Percentiles rank a stretch among this genome's conserved stretches.
These are phyloP conservation scores for Garra rufa DNA, from an alignment of 2,113 vertebrate genomes.

Conservation along the genomic window DNA sequence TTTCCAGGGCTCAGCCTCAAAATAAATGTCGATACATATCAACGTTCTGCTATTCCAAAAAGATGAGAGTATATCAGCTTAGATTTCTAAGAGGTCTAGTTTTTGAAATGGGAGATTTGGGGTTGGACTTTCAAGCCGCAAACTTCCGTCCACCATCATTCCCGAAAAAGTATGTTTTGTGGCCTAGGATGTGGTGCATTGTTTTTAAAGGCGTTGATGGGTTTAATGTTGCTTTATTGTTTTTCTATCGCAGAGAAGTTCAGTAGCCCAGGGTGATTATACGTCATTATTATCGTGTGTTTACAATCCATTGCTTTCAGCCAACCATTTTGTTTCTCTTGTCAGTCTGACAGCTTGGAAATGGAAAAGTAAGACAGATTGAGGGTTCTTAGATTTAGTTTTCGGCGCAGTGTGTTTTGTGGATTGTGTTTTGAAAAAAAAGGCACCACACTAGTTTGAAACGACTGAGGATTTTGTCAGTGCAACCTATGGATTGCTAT, in stretches of 20 bases:
- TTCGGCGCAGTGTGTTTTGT: slow-evolving; percentile 61
- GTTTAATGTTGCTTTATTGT: slow-evolving; percentile 48
- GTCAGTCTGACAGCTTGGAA: slow-evolving; percentile 57
- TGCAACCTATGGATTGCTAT: slow-evolving; percentile 84
- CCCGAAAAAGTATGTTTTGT: slow-evolving; percentile 35
- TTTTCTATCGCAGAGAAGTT: slow-evolving; percentile 24
- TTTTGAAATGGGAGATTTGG: slow-evolving; percentile 65
- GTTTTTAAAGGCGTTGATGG: slow-evolving; percentile 27
- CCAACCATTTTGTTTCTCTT: slow-evolving; percentile 67
- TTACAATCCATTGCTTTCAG: slow-evolving; percentile 57
- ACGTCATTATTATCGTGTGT: slow-evolving; percentile 41
- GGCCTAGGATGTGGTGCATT: slow-evolving; percentile 70
- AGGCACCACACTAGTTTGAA: slow-evolving; percentile 66
- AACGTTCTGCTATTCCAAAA: slow-evolving; percentile 66
- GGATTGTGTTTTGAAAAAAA: slow-evolving; percentile 61
- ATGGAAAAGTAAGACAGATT: slow-evolving; percentile 52
- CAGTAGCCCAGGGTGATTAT: slow-evolving; percentile 60
- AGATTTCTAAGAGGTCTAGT: slow-evolving; percentile 67
- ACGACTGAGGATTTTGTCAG: slow-evolving; percentile 63
- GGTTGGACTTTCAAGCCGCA: slow-evolving; percentile 25
- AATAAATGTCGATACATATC: slow-evolving; percentile 79
- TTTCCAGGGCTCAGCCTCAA: slow-evolving; percentile 63
- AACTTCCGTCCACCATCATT: slow-evolving; percentile 25
- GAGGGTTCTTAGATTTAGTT: slow-evolving; percentile 69
- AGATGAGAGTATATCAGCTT: slow-evolving; percentile 58